Base-by-base conservation (phyloP, 1,140 invertebrate species). In the Ips typographus region DNA sequence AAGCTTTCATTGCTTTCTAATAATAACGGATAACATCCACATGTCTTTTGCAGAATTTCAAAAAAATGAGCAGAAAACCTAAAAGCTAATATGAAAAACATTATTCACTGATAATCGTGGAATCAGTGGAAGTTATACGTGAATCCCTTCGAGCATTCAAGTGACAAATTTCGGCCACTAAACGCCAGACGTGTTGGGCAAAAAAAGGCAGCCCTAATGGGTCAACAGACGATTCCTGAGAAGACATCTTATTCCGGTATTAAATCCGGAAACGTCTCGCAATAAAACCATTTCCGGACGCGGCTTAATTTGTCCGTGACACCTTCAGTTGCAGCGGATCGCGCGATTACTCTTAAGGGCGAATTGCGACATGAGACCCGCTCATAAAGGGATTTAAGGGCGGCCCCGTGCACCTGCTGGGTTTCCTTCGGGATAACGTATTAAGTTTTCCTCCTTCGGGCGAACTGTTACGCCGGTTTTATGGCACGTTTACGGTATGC, bases 291-390 rank as follows among this genome's bases (percentile, higher is more conserved):
- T 52, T 51, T 49, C 37, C 38, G 49, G 61, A 49, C 47, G 47
- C 61, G 47, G 61, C 36, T 52, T 63, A 51, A 63, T 52, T 63
- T 63, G 61, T 63, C 22, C 47, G 37, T 63, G 61, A 63, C 61
- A 62, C 60, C 38, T 63, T 63, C 39, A 63, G 61, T 52, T 52
- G 49, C 47, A 63, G 47, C 1, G 53, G 61, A 63, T 63, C 47
- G 40, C 61, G 61, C 53, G 47, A 63, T 63, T 51, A 63, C 47
- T 63, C 61, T 63, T 63, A 43, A 47, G 47, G 44, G 61, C 38
- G 47, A 63, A 63, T 63, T 63, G 47, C 61, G 44, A 52, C 61
- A 63, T 39, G 61, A 52, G n/a, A 52, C 38, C 44, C 8, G 8
- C 39, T 63, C 47, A 63, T 51, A 63, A 40, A 63, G 61, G 61